phyloP scores from a whole-genome alignment of 2,797 vertebrate genomes.

The Erpetoichthys calabaricus region DNA sequence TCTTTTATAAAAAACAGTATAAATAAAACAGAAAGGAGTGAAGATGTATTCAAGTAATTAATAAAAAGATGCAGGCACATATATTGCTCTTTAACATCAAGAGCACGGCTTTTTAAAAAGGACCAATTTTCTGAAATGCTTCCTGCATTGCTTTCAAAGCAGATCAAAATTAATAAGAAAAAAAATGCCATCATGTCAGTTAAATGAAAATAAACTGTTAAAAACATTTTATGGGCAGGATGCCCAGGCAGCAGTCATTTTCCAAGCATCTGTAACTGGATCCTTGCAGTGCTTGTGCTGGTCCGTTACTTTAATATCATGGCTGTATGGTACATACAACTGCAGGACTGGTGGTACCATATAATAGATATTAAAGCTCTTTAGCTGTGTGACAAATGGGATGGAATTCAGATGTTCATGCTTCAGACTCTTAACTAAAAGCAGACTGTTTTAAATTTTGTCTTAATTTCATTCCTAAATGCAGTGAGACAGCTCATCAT shows the following conservation, averaged over 20 bases:
- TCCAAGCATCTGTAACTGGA: not conserved
- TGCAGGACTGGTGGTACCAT: not conserved
- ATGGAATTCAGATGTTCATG: slow-evolving; percentile 38
- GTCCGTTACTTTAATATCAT: not conserved
- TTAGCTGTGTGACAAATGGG: slow-evolving; percentile 34
- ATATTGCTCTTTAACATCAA: no score
- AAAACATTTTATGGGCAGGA: not conserved
- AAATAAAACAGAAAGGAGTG: no score
- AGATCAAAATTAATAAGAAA: no score
- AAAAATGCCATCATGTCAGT: not conserved
- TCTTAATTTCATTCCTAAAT: slow-evolving; percentile 61
- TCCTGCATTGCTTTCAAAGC: no score
- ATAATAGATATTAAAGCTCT: slow-evolving; percentile 29
- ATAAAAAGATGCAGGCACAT: no score
- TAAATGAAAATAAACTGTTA: not conserved
- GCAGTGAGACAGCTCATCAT: slow-evolving; percentile 59
- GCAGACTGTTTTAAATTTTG: slow-evolving; percentile 52
- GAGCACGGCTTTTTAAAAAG: no score
- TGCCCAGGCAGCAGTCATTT: not conserved
- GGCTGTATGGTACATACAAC: not conserved
- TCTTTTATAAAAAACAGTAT: no score
- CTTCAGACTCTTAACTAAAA: slow-evolving; percentile 38
- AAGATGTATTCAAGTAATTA: no score
- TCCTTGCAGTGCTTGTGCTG: not conserved
- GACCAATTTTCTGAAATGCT: no score